phyloP scores from a whole-genome alignment of 2,797 vertebrate species.

The Darevskia nairensis region DNA sequence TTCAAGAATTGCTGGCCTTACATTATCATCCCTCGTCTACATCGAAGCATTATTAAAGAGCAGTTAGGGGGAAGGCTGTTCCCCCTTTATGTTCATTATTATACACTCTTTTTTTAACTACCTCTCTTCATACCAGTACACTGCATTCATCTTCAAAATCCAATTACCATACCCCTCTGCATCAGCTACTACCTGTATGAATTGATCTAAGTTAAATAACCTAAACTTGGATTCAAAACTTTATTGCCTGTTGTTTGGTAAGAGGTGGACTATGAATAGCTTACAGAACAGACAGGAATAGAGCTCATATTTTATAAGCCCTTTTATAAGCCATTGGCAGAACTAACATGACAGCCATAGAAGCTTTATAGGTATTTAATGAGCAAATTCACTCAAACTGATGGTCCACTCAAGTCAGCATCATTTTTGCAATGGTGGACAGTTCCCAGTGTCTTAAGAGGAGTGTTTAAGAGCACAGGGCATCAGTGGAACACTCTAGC shows the following conservation, averaged over 20 bases:
- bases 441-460: not conserved
- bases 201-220: slow-evolving; percentile 14
- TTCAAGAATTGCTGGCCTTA: not conserved
- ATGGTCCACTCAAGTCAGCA: not conserved
- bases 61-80: not conserved
- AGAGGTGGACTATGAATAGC: not conserved
- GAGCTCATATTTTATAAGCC: slow-evolving; percentile 19
- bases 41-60: not conserved
- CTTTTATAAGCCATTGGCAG: slow-evolving; percentile 22
- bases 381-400: slow-evolving; percentile 7
- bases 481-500: not conserved
- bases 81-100: not conserved
- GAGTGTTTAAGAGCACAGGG: not conserved
- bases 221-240: not conserved
- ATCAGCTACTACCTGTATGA: not conserved
- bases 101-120: not conserved
- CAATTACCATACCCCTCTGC: not conserved
- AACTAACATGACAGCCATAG: not conserved
- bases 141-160: not conserved
- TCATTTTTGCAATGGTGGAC: not conserved
- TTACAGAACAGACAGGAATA: not conserved
- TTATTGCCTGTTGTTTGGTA: not conserved
- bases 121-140: not conserved
- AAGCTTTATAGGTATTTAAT: slow-evolving; percentile 5
- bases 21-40: not conserved